A percentile compares a stretch with the other conserved stretches of the same genome.
These are phyloP conservation scores for Thripadectes ignobilis DNA, from an alignment of 2,797 vertebrate species.

Conservation along the genomic window DNA sequence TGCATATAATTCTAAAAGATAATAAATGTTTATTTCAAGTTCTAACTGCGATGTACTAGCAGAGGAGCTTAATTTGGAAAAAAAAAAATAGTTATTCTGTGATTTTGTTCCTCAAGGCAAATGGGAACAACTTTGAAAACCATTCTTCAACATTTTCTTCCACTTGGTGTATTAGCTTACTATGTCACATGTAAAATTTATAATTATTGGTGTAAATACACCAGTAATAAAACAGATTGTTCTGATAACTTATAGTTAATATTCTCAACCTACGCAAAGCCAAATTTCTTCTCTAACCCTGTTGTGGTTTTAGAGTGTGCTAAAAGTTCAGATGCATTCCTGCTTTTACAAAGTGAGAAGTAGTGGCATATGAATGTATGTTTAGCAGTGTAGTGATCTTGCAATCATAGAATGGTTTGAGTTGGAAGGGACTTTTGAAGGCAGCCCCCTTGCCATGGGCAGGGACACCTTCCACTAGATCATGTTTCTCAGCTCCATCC, in stretches of 20 bases:
- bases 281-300: neutral
- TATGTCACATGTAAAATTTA: neutral
- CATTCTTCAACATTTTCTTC: neutral
- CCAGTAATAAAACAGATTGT: neutral
- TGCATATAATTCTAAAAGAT: neutral
- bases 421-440: neutral
- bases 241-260: neutral
- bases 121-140: neutral
- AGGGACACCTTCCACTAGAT: neutral
- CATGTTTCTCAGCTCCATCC: neutral
- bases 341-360: neutral
- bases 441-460: neutral
- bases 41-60: neutral
- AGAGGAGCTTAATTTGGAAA: neutral
- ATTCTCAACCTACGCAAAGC: neutral
- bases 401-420: neutral
- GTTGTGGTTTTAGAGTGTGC: neutral
- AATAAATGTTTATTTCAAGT: neutral
- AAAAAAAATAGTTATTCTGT: neutral
- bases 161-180: neutral
- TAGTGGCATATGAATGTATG: neutral
- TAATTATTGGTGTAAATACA: neutral
- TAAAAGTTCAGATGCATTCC: neutral
- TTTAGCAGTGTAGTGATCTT: neutral
- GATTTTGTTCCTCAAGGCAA: neutral